Evolutionary conservation across 1,140 invertebrate genomes (phyloP).

Genomic region (Homarus americanus): DNA sequence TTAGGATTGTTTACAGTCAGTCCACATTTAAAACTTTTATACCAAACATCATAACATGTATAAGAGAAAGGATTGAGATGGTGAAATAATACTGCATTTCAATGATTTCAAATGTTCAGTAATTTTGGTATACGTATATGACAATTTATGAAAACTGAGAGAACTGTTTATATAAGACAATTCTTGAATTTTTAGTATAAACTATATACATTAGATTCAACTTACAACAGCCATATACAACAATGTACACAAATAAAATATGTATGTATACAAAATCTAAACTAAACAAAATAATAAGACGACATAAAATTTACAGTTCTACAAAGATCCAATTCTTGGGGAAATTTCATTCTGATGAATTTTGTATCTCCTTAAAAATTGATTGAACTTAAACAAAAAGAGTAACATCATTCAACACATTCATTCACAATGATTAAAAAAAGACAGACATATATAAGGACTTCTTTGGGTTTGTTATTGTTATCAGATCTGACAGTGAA

Average conservation of each 20-base stretch:
- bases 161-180: conserved; percentile 20
- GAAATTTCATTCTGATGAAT: background rate
- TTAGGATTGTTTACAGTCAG: background rate
- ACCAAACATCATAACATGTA: background rate
- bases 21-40: background rate
- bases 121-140: background rate
- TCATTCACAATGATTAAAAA: background rate
- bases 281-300: conserved; percentile 1
- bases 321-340: background rate
- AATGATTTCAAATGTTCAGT: background rate
- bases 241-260: conserved; percentile 38
- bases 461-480: background rate
- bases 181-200: background rate
- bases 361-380: background rate
- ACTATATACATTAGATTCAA: conserved; percentile 34
- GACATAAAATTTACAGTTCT: background rate
- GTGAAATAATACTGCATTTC: conserved; percentile 7
- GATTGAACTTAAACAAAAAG: background rate
- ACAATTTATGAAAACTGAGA: conserved; percentile 8
- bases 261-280: conserved; percentile 19
- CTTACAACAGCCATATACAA: conserved; percentile 45
- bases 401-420: background rate
- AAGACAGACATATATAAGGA: background rate
- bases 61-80: background rate
- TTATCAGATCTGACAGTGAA: background rate